Base-by-base conservation (phyloP, 1,140 invertebrate genomes). In the Asobara japonica region DNA sequence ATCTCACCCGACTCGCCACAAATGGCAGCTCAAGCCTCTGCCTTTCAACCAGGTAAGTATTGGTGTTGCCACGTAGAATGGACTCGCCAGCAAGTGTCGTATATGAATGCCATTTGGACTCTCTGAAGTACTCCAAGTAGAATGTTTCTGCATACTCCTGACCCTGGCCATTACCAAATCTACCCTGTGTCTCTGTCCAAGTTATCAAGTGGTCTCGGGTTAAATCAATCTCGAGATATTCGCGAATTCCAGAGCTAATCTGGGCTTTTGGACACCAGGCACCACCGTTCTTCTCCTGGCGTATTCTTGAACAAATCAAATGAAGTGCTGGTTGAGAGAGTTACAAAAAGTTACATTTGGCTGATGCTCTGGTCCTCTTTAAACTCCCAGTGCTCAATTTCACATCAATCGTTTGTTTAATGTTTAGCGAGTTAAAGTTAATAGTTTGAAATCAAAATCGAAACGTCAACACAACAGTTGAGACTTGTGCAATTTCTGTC, bases 91-190 rank as follows among this genome's bases (percentile, higher is more conserved):
- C 89, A 5, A 92, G 88, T 83, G 95, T 92, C 81, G 92, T 93
- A 84, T 96, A 96, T 68, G 91, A 89, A 69, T 93, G 89, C 94
- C 95, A 97, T 65, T 91, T 89, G 0, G 90, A 86, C 13, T 90
- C 87, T 10, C 95, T 86, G 92, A 92, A 95, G 83, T 97, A 98
- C 80, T 98, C 96, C 0, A 98, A 86, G 25, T 92, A 89, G 83
- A 96, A 98, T 25, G 91, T 89, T 79, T 96, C 94, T 0, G 94
- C 92, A 80, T 92, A 98, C 82, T 98, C 97, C 48, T 94, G 91
- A 13, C 96, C 97, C 72, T 95, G 92, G n/a, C 96, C 96, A 83
- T 97, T 97, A 0, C 95, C 96, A 82, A 97, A 98, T 31, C 97
- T 90, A 6, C 97, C 97, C 80, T 98, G 97, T 0, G 95, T 96